A percentile compares a stretch with the other conserved stretches of the same genome.
phyloP scores from a whole-genome alignment of 2,113 vertebrate genomes.

The Oryzias celebensis region DNA sequence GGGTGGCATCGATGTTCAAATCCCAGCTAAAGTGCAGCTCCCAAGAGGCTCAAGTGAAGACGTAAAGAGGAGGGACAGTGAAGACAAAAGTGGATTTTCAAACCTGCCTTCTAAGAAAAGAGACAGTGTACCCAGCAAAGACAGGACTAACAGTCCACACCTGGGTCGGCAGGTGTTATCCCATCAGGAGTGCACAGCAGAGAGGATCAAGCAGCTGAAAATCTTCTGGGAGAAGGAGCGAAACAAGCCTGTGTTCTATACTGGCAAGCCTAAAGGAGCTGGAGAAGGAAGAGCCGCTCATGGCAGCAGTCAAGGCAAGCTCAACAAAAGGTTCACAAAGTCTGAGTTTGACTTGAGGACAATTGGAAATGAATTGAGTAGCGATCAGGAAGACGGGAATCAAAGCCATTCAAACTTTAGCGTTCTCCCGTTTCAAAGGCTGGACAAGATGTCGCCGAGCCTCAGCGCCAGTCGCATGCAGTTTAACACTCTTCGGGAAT shows the following conservation, averaged over 20 bases:
- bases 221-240: slow-evolving; percentile 87
- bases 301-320: slow-evolving; percentile 31
- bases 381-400: slow-evolving; percentile 43
- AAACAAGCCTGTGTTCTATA: slow-evolving; percentile 40
- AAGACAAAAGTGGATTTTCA: slow-evolving; percentile 27
- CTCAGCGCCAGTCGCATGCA: slow-evolving; percentile 71
- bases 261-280: slow-evolving; percentile 37
- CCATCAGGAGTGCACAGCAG: slow-evolving; percentile 55
- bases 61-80: slow-evolving; percentile 3
- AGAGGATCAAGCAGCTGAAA: slow-evolving; percentile 84
- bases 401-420: slow-evolving; percentile 70
- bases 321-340: slow-evolving; percentile 64
- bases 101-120: slow-evolving; percentile 22
- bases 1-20: slow-evolving; percentile 13
- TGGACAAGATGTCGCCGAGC: slow-evolving; percentile 67
- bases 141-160: slow-evolving; percentile 21
- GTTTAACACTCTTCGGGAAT: slow-evolving; percentile 85
- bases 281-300: slow-evolving; percentile 31
- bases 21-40: slow-evolving; percentile 19
- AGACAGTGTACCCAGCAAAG: slow-evolving; percentile 30
- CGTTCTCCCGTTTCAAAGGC: slow-evolving; percentile 77
- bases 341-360: slow-evolving; percentile 68
- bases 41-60: slow-evolving; percentile 29
- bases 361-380: slow-evolving; percentile 42
- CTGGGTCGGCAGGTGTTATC: slow-evolving; percentile 26